Percentiles rank a stretch among this genome's conserved stretches.
Evolutionary conservation across 2,888 invertebrate genomes (phyloP).

Genomic region (Pollenia amentaria): DNA sequence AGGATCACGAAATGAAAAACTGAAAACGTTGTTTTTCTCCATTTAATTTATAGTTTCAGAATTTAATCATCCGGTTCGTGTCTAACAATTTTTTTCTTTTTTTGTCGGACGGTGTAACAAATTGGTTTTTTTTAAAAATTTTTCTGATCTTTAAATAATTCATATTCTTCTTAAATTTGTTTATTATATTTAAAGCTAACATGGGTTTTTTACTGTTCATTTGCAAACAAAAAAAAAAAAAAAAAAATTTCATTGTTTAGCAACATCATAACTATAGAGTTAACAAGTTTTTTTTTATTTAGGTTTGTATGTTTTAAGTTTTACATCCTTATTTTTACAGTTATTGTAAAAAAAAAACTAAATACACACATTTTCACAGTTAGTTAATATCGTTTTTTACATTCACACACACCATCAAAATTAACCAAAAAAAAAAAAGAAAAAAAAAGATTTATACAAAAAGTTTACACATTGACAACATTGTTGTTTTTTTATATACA

Average conservation of each 20-base stretch:
- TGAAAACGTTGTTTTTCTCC: no score
- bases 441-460: neutral
- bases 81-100: no score
- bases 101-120: no score
- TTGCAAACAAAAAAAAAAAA: no score
- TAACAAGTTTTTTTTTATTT: slow-evolving; percentile 37
- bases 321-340: neutral
- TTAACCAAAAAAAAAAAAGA: slow-evolving; percentile 6
- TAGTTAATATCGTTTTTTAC: slow-evolving; percentile 29
- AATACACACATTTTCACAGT: slow-evolving; percentile 24
- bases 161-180: no score
- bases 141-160: no score
- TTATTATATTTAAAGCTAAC: no score
- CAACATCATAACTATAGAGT: slow-evolving; percentile 49
- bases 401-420: neutral
- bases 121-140: no score
- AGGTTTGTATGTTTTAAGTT: neutral
- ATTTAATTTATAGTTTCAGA: no score
- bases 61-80: no score
- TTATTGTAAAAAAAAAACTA: neutral
- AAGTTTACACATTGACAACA: slow-evolving; percentile 22
- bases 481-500: neutral
- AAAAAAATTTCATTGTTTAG: slow-evolving; percentile 41
- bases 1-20: no score
- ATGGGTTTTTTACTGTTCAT: no score